Percentiles rank a stretch among this genome's conserved stretches.
Conservation (phyloP, 2,113 vertebrate genomes). For the Nothocercus nigrocapillus region DNA sequence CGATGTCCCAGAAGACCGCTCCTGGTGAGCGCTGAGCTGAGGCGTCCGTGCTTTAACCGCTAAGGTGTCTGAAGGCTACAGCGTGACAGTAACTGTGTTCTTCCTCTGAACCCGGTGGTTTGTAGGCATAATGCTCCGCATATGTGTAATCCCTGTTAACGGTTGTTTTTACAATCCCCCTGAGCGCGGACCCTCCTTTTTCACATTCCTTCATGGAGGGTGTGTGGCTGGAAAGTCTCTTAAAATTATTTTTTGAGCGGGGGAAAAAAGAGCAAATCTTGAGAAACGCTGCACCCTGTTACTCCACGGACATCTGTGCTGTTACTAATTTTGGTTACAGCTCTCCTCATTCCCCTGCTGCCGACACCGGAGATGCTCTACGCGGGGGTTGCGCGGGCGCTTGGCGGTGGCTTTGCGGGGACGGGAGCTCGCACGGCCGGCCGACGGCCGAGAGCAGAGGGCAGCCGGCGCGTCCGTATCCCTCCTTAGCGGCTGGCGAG, state of each 20-base stretch:
- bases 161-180: neutral
- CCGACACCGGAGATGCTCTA: neutral
- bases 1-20: rapidly evolving
- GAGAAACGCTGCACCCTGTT: neutral
- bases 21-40: neutral
- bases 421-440: neutral
- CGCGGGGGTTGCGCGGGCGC: neutral
- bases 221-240: neutral
- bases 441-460: rapidly evolving
- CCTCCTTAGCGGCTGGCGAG: neutral
- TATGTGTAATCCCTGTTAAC: neutral
- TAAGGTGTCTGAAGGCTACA: neutral
- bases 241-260: neutral
- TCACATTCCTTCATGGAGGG: neutral
- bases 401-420: neutral
- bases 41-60: neutral
- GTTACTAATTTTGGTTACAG: neutral
- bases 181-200: neutral
- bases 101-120: neutral
- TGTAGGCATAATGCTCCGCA: neutral
- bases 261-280: neutral
- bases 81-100: neutral
- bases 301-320: neutral
- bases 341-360: neutral
- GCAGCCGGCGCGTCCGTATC: rapidly evolving